Evolutionary conservation across 2,797 vertebrate species (phyloP).

Genomic region (Meriones psammophilus): DNA sequence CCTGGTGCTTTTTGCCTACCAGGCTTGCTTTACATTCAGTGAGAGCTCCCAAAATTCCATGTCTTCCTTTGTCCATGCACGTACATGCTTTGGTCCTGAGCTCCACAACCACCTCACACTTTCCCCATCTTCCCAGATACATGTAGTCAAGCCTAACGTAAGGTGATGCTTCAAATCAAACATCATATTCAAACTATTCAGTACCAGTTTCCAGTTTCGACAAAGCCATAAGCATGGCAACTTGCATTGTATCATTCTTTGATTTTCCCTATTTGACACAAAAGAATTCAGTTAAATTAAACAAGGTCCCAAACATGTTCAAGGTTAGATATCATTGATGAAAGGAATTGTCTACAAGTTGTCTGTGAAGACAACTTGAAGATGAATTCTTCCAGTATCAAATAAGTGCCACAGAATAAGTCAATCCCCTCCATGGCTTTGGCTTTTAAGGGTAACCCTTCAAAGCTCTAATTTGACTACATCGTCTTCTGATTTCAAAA

Average conservation of each 20-base stretch:
- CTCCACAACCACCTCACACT: neutral
- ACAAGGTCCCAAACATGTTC: neutral
- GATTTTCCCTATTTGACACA: conserved; percentile 26
- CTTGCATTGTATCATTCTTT: conserved; percentile 34
- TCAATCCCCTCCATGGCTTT: neutral
- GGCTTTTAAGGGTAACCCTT: conserved; percentile 37
- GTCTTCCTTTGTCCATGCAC: neutral
- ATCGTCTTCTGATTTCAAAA: neutral
- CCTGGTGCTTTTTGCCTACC: neutral
- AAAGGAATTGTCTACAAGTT: conserved; percentile 48
- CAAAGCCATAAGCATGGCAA: conserved; percentile 56
- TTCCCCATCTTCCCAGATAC: conserved; percentile 26
- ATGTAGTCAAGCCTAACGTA: neutral
- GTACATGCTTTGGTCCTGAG: neutral
- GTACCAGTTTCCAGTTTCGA: conserved; percentile 2
- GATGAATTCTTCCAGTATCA: conserved; percentile 12
- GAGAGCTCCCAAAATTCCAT: neutral
- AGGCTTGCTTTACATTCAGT: neutral
- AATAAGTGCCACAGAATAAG: neutral
- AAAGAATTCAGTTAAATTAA: conserved; percentile 18
- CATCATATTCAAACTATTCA: conserved; percentile 52
- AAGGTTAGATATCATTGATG: conserved; percentile 21
- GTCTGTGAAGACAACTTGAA: neutral
- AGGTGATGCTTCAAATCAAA: conserved; percentile 6
- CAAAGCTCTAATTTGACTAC: conserved; percentile 42